Conservation (phyloP, 2,113 vertebrate genomes). For the Rhinolophus sinicus region DNA sequence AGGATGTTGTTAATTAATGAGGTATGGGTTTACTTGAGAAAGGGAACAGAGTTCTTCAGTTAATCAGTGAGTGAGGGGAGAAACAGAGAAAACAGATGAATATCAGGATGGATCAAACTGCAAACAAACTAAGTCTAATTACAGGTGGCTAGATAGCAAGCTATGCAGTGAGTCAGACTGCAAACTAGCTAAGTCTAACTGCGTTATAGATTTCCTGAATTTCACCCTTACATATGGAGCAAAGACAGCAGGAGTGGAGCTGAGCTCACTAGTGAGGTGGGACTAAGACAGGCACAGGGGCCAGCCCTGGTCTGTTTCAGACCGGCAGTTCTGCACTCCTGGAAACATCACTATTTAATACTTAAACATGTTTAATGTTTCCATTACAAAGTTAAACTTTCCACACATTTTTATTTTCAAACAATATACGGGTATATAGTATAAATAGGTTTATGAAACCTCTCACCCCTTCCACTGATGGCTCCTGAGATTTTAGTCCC, state of each 20-base stretch:
- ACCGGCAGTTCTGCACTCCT: not conserved
- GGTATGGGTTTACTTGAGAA: too few species aligned
- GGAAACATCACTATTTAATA: not conserved
- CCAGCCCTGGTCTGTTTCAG: not conserved
- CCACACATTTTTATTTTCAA: not conserved
- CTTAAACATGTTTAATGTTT: not conserved
- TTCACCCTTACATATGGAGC: not conserved
- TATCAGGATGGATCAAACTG: too few species aligned
- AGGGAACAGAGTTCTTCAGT: too few species aligned
- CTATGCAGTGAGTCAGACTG: too few species aligned
- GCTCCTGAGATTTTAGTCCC: not conserved
- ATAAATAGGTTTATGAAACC: not conserved
- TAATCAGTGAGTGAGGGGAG: too few species aligned
- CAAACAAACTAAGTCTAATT: too few species aligned
- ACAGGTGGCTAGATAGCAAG: too few species aligned
- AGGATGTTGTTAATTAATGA: too few species aligned
- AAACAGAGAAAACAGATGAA: too few species aligned
- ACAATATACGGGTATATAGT: not conserved
- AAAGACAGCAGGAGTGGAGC: not conserved
- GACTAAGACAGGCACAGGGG: not conserved
- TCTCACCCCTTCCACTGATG: not conserved
- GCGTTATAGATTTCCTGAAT: too few species aligned
- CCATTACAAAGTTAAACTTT: not conserved
- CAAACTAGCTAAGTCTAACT: too few species aligned
- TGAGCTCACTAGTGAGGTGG: not conserved